These are phyloP conservation scores for Morpho helenor DNA, from an alignment of 2,888 invertebrate genomes.

Conservation along the genomic window DNA sequence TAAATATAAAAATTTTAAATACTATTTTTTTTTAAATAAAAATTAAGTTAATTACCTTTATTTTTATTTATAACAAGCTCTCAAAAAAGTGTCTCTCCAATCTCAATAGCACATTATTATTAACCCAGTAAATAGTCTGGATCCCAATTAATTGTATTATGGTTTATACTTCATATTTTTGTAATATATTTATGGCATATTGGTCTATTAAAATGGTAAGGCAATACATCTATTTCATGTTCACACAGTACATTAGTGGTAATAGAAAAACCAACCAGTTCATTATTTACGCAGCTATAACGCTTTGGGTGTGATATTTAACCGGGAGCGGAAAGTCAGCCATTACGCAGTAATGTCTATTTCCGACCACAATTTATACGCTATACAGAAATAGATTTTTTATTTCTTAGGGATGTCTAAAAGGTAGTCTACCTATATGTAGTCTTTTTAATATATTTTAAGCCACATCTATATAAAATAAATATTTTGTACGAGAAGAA, in stretches of 20 bases:
- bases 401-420: no score
- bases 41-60: no score
- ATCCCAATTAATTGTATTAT: not conserved
- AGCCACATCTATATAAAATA: no score
- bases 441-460: no score
- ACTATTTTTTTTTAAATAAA: no score
- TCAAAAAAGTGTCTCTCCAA: not conserved
- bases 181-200: no score
- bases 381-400: no score
- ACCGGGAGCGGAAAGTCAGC: constrained; percentile 8
- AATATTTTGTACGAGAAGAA: no score
- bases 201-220: not conserved
- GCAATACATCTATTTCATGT: constrained; percentile 2
- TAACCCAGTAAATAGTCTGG: not conserved
- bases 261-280: constrained; percentile 7
- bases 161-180: not conserved
- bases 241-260: constrained; percentile 6
- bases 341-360: constrained; percentile 9
- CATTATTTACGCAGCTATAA: constrained; percentile 12
- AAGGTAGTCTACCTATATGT: no score
- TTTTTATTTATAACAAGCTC: no score
- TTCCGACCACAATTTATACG: not conserved
- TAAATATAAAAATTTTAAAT: no score
- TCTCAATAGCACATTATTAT: not conserved
- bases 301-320: constrained; percentile 11